Percentiles rank a stretch among this genome's conserved stretches.
These are phyloP conservation scores for Mus minutoides DNA, from an alignment of 2,797 vertebrate species.

Conservation along the genomic window DNA sequence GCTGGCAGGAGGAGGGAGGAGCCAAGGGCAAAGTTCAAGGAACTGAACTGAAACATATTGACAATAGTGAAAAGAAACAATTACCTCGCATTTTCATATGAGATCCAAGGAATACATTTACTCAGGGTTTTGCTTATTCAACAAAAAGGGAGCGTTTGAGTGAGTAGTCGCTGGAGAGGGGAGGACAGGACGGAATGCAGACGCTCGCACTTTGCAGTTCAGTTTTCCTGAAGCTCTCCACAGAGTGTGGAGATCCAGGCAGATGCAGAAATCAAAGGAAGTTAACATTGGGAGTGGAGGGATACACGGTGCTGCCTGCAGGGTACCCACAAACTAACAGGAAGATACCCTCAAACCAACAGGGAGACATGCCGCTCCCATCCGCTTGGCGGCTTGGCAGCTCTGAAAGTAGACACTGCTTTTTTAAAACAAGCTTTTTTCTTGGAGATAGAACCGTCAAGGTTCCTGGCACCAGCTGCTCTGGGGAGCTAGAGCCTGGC, in stretches of 20 bases:
- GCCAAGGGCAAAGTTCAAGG: constrained; percentile 56
- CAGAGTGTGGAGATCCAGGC: constrained; percentile 40
- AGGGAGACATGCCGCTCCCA: background rate
- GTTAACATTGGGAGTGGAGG: background rate
- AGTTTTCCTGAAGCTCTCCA: constrained; percentile 32
- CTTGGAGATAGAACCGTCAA: constrained; percentile 18
- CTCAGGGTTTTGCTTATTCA: constrained; percentile 79
- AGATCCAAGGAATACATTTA: constrained; percentile 68
- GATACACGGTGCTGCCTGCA: background rate
- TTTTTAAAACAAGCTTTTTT: background rate
- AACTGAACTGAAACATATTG: constrained; percentile 71
- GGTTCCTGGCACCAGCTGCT: constrained; percentile 17
- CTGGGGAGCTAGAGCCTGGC: background rate
- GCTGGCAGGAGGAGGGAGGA: background rate
- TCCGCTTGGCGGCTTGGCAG: background rate
- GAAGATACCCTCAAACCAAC: background rate
- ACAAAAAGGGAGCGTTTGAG: constrained; percentile 48
- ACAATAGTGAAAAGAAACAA: constrained; percentile 78
- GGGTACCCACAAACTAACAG: background rate
- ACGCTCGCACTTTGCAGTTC: constrained; percentile 43
- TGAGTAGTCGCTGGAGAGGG: background rate
- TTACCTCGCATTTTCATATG: constrained; percentile 66
- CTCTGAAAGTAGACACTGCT: background rate
- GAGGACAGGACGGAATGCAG: constrained; percentile 56
- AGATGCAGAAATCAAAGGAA: background rate